Evolutionary conservation across 2,888 invertebrate genomes (phyloP), one percentile per base, ranked within the genome.

Genomic region (Sclerodermus sp.): DNA sequence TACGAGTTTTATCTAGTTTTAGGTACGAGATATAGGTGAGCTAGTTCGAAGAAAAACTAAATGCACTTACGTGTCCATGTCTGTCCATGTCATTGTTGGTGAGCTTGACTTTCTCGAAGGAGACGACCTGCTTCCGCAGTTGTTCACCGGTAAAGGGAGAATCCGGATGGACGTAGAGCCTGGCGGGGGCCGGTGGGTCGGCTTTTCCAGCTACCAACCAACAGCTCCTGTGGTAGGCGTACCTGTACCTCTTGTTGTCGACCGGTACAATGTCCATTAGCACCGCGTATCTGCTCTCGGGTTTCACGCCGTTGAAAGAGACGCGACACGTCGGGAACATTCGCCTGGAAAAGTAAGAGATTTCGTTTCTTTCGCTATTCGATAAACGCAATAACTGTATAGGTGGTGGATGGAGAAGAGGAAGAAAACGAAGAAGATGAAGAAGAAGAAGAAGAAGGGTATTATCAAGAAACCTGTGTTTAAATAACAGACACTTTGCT

Each of bases 121-220:
- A 95, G 72, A 97, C 93, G 75, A 96, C 93, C 82, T 96, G 96
- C 81, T 96, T 96, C 76, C 91, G 86, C 69, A 97, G 86, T 79
- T 96, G 96, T 76, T 96, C 96, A 41, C 94, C 95, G 66, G 91
- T 91, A 81, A 91, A 96, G 54, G 97, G 96, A 53, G 94, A 93
- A 81, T 98, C 97, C 34, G 97, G 97, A 82, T 98, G 97, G 49
- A 93, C 88, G 84, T 96, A 96, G 73, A 96, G 87, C 60, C 96
- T 84, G 59, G 92, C 89, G 56, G 95, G 95, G 30, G 93, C 89
- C 70, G 96, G 96, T 12, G 96, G 96, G 83, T 98, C 97, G 38
- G 97, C 97, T 81, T 98, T 97, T 60, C 97, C 97, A 18, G 97
- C 97, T 65, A 96, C 96, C 73, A 96, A 84, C 97, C 97, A 98